Conservation (phyloP, 2,797 vertebrate species). For the Pyrocephalus nanus region DNA sequence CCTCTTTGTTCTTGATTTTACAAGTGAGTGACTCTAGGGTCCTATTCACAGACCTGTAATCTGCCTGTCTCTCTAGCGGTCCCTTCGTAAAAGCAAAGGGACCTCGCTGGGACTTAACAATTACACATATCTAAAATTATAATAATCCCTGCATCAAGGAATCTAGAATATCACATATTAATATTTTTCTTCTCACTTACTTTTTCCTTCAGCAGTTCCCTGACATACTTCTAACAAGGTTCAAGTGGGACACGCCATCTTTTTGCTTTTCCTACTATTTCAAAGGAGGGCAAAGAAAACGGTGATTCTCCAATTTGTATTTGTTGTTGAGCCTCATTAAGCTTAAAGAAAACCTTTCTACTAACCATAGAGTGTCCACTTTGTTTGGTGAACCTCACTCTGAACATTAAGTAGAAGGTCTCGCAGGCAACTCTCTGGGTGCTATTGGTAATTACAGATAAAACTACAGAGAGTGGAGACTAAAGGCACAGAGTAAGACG, state of each 20-base stretch:
- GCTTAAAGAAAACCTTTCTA: constrained; percentile 30
- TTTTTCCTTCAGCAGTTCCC: background rate
- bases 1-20: constrained; percentile 27
- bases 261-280: background rate
- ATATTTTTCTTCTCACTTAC: background rate
- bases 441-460: background rate
- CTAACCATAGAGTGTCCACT: background rate
- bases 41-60: background rate
- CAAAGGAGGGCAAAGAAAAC: background rate
- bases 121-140: background rate
- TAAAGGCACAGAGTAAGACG: background rate
- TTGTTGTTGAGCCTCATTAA: background rate
- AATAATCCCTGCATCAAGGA: background rate
- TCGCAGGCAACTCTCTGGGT: constrained; percentile 14
- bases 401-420: constrained; percentile 21
- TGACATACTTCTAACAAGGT: background rate
- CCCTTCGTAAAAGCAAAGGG: background rate
- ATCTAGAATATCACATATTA: background rate
- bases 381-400: constrained; percentile 16
- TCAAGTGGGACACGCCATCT: background rate
- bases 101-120: background rate
- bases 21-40: background rate
- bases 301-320: background rate
- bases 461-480: background rate
- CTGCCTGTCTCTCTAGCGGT: background rate